Evolutionary conservation across 1,140 invertebrate genomes (phyloP).

Genomic region (Bombus vancouverensis): DNA sequence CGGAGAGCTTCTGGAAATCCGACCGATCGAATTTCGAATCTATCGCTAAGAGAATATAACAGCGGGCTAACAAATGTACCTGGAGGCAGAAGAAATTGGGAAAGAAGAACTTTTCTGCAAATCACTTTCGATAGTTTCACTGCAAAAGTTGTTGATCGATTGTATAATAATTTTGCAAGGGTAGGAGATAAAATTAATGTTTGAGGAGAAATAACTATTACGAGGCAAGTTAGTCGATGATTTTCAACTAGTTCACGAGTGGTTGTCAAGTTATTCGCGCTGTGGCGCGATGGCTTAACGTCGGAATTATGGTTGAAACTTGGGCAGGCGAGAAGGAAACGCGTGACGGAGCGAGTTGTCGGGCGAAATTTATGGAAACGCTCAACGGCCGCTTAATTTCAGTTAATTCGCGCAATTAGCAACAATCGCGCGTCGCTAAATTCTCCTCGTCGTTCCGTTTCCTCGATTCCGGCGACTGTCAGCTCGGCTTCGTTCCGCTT

Average conservation of each 20-base stretch:
- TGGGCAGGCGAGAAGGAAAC: not conserved
- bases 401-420: conserved; percentile 32
- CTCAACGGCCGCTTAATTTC: conserved; percentile 22
- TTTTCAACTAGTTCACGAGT: not conserved
- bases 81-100: no score
- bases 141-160: no score
- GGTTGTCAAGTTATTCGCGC: no score
- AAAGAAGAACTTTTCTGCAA: no score
- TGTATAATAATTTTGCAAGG: no score
- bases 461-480: not conserved
- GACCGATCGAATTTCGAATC: no score
- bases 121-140: no score
- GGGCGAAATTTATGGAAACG: conserved; percentile 32
- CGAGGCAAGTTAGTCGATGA: not conserved
- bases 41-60: no score
- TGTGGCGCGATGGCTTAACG: not conserved
- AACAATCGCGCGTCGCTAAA: conserved; percentile 6
- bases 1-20: not conserved
- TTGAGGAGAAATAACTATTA: no score
- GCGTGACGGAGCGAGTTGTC: no score
- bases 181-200: no score
- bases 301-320: not conserved
- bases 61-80: no score
- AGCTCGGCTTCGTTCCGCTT: not conserved
- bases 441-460: not conserved